These are phyloP conservation scores for Drosophila colorata DNA, from an alignment of 2,888 invertebrate genomes.

Conservation along the genomic window DNA sequence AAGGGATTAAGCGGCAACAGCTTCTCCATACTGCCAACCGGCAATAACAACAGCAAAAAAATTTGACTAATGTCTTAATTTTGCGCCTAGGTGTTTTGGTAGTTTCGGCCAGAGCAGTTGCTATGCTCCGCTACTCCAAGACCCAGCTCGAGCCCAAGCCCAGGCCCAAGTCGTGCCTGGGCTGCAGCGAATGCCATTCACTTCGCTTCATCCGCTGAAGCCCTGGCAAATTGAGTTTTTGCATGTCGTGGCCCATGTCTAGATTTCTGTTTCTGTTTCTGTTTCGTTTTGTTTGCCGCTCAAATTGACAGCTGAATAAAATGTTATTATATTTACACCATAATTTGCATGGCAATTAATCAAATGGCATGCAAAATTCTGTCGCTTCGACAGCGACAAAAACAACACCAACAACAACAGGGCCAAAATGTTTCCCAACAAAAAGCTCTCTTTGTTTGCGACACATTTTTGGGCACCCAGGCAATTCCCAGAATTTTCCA, in stretches of 20 bases:
- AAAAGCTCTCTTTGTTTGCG: constrained; percentile 43
- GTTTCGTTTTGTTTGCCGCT: constrained; percentile 58
- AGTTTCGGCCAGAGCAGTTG: constrained; percentile 50
- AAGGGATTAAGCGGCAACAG: constrained; percentile 66
- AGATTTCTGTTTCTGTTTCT: constrained; percentile 50
- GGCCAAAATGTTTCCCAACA: constrained; percentile 58
- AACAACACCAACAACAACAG: constrained; percentile 29
- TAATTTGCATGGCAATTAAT: constrained; percentile 83
- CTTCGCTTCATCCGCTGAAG: constrained; percentile 74
- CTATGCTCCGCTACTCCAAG: constrained; percentile 30
- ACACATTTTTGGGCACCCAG: constrained; percentile 60
- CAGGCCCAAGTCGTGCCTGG: constrained; percentile 55
- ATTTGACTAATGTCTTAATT: constrained; percentile 80
- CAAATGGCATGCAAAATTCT: constrained; percentile 81
- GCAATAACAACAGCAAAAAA: constrained; percentile 26
- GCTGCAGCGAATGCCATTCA: constrained; percentile 81
- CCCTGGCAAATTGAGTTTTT: constrained; percentile 76
- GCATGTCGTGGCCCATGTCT: constrained; percentile 76
- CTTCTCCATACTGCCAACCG: constrained; percentile 30
- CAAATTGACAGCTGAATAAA: constrained; percentile 82
- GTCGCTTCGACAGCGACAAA: constrained; percentile 39
- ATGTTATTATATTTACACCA: constrained; percentile 82
- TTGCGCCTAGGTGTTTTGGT: constrained; percentile 70
- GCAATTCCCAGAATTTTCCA: constrained; percentile 50
- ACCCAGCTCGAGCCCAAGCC: background rate